Evolutionary conservation across 2,797 vertebrate genomes (phyloP), one percentile per base, ranked within the genome.

Genomic region (Myiotriccus ornatus): DNA sequence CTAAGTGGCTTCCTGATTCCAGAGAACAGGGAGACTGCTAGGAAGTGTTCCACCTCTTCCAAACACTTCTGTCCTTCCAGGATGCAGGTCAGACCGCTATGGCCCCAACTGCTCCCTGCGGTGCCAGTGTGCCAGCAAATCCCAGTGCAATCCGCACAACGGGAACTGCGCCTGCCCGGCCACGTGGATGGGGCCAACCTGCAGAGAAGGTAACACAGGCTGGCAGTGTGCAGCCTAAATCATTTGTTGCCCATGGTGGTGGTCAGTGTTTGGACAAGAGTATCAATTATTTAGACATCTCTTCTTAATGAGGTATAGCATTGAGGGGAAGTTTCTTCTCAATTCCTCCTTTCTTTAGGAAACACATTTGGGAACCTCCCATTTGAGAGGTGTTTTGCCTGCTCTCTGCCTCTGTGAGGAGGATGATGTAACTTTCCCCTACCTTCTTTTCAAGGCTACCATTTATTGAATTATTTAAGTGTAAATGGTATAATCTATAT

Each of bases 131-230:
- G 90, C 95, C 71, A 98, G 98, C 10, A 96, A 97, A 46, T 98
- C 98, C 10, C 97, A 82, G 83, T 99, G 98, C n/a, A 86, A 98
- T 77, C 94, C 92, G 0, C 94, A 71, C 35, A 98, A 87, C 0
- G 98, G 99, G 32, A 98, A 82, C 92, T 99, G 98, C 10, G n/a
- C 92, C 69, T 99, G 98, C 89, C 93, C 97, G 3, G 91, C 84
- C 47, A 90, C 93, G 14, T 99, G 98, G 98, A 97, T 98, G 41
- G 98, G 98, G 7, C 96, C 98, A 41, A 98, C 96, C 85, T 99
- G 98, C 93, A 96, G 97, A 89, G 98, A 99, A 98, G 98, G 98
- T 98, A 95, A 97, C 21, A 23, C 25, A 12, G 35, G 7, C 53
- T 55, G 80, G 70, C 47, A 30, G 23, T 21, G 10, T 19, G 30